Conservation (phyloP, 2,888 invertebrate species). For the Oligia latruncula region DNA sequence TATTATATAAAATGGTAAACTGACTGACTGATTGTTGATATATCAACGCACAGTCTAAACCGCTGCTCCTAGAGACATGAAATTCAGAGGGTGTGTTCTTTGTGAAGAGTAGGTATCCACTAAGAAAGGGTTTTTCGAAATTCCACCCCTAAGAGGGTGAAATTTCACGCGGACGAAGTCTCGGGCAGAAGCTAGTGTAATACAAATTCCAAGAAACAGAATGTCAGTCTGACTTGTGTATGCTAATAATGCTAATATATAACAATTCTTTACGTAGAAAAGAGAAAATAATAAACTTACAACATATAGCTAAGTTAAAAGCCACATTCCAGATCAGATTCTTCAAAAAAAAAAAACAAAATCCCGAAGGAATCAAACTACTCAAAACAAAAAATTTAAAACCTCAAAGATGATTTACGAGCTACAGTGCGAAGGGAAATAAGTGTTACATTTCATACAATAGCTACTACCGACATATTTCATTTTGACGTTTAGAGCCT, state of each 20-base stretch:
- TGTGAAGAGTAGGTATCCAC: too few species aligned
- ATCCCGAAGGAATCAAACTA: constrained; percentile 42
- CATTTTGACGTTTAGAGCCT: constrained; percentile 60
- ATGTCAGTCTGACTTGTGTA: not conserved
- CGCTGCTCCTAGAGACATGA: too few species aligned
- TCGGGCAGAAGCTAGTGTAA: too few species aligned
- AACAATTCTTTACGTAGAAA: not conserved
- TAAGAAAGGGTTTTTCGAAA: too few species aligned
- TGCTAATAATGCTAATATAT: not conserved
- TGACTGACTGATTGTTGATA: too few species aligned
- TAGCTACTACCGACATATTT: constrained; percentile 62
- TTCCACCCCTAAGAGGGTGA: too few species aligned
- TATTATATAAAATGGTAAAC: too few species aligned
- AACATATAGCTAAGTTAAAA: not conserved
- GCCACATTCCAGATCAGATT: constrained; percentile 27
- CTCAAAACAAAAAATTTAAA: constrained; percentile 58
- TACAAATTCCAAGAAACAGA: not conserved
- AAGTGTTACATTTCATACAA: constrained; percentile 68
- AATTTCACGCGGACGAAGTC: too few species aligned
- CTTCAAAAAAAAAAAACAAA: constrained; percentile 25
- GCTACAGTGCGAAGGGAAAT: constrained; percentile 46
- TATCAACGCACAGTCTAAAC: too few species aligned
- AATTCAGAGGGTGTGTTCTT: too few species aligned
- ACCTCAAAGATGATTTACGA: constrained; percentile 69
- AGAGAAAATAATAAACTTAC: not conserved